Base-by-base conservation (phyloP, 2,797 vertebrate species). In the Diglossa cyanea region DNA sequence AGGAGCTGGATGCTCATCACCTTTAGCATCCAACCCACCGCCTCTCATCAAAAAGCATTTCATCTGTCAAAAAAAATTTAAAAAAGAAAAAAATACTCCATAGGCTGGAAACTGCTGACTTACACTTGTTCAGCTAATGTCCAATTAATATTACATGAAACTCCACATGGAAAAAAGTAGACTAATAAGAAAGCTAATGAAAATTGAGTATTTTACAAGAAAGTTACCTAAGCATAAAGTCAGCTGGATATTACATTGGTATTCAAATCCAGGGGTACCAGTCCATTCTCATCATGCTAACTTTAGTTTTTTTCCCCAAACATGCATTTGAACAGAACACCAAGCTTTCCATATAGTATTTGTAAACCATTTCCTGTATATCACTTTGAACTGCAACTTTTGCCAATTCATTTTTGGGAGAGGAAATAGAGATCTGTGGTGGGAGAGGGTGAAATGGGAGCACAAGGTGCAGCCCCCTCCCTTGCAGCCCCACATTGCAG, bases 151-250 rank as follows among this genome's bases (percentile, higher is more conserved):
- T 57, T 83, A 91, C 82, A 88, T 20, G 25, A 60, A 86, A 88
- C 12, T 53, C 33, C 57, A 93, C 67, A 76, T 4, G 13, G 23
- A 18, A 63, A 63, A 66, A 80, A 65, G 16, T 13, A 54, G 40
- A 31, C 79, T 78, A 88, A 61, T 74, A 82, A 67, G 58, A 85
- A 89, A 89, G 21, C 30, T 94, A 94, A 95, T 90, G 79, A 95
- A 94, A 94, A 93, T 28, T 24, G 78, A 95, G 50, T 62, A 47
- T 78, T 88, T 72, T 81, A 91, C 88, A 95, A 45, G 82, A 33
- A 83, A 89, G 54, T 75, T 63, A 94, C 73, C 40, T 65, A 88
- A 93, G 73, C 92, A 75, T 86, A 42, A 93, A 93, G 37, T 55
- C 50, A 72, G 61, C 35, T 72, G 50, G 62, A 31, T 72, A 86